Evolutionary conservation across 2,797 vertebrate species (phyloP).

Genomic region (Cirrhinus mrigala): DNA sequence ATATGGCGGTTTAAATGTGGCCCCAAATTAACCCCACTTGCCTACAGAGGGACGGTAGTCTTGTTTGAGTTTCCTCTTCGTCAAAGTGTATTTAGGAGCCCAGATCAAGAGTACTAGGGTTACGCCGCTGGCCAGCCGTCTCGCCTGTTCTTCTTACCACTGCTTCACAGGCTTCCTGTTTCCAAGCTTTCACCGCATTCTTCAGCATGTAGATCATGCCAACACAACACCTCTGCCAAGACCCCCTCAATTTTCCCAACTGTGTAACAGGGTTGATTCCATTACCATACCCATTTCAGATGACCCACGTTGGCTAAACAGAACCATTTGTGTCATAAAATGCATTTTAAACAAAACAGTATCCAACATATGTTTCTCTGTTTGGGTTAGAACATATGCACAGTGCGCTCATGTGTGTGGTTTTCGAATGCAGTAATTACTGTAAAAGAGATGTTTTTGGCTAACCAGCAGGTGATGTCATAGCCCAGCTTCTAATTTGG

Average conservation of each 20-base stretch:
- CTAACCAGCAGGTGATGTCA: slow-evolving; percentile 56
- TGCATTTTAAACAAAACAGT: background rate
- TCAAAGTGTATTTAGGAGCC: slow-evolving; percentile 27
- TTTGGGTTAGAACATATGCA: slow-evolving; percentile 28
- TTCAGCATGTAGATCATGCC: slow-evolving; percentile 67
- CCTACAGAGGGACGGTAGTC: slow-evolving; percentile 21
- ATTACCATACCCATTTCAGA: slow-evolving; percentile 30
- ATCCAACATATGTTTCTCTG: slow-evolving; percentile 30
- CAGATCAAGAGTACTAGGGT: slow-evolving; percentile 18
- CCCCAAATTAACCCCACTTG: slow-evolving; percentile 28
- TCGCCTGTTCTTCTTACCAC: slow-evolving; percentile 43
- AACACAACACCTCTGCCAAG: slow-evolving; percentile 62
- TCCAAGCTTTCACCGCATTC: slow-evolving; percentile 78
- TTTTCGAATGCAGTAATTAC: slow-evolving; percentile 27
- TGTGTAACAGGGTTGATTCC: slow-evolving; percentile 39
- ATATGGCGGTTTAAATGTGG: background rate
- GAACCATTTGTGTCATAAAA: slow-evolving; percentile 10
- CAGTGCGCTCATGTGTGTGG: slow-evolving; percentile 25
- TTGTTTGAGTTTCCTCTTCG: slow-evolving; percentile 36
- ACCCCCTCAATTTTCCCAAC: slow-evolving; percentile 52
- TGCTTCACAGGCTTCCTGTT: slow-evolving; percentile 75
- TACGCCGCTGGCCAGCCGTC: slow-evolving; percentile 28
- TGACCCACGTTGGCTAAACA: slow-evolving; percentile 7
- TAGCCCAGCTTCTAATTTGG: slow-evolving; percentile 48
- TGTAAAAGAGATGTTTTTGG: slow-evolving; percentile 43